Conservation (phyloP, 2,113 vertebrate genomes). For the Gambusia holbrooki region DNA sequence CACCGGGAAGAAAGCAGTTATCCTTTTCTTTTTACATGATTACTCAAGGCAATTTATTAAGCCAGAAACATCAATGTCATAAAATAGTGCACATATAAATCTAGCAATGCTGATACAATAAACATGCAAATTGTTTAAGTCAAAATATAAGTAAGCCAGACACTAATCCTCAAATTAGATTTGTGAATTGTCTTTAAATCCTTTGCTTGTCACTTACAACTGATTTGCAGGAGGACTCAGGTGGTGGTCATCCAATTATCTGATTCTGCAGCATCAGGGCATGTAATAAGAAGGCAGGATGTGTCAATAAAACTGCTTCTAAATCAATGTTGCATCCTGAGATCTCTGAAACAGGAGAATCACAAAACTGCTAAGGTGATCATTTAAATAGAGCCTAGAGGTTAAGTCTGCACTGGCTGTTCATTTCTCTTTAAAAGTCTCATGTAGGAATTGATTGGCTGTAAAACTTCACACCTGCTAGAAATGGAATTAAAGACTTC, state of each 20-base stretch:
- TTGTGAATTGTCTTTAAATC: background rate
- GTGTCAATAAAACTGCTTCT: slow-evolving; percentile 68
- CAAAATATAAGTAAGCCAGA: slow-evolving; percentile 1
- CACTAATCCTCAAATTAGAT: slow-evolving; percentile 35
- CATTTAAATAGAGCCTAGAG: slow-evolving; percentile 13
- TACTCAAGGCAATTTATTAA: background rate
- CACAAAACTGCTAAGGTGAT: background rate
- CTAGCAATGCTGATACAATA: background rate
- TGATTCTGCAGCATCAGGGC: slow-evolving; percentile 10
- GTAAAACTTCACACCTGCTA: slow-evolving; percentile 2
- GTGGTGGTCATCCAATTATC: slow-evolving; percentile 62
- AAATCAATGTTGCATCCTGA: slow-evolving; percentile 56
- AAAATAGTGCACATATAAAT: background rate
- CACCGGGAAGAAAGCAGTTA: background rate
- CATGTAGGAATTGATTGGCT: slow-evolving; percentile 8
- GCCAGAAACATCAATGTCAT: background rate
- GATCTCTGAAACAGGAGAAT: background rate
- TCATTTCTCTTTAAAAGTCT: slow-evolving; percentile 6
- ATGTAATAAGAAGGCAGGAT: slow-evolving; percentile 27
- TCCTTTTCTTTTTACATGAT: background rate
- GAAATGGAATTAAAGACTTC: background rate
- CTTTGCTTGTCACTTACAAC: slow-evolving; percentile 32
- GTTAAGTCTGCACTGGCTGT: slow-evolving; percentile 23
- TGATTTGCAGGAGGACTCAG: slow-evolving; percentile 66
- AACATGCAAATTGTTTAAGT: background rate